Percentiles rank a stretch among this genome's conserved stretches.
Conservation (phyloP, 2,888 invertebrate genomes). For the Tachystola acroxantha region DNA sequence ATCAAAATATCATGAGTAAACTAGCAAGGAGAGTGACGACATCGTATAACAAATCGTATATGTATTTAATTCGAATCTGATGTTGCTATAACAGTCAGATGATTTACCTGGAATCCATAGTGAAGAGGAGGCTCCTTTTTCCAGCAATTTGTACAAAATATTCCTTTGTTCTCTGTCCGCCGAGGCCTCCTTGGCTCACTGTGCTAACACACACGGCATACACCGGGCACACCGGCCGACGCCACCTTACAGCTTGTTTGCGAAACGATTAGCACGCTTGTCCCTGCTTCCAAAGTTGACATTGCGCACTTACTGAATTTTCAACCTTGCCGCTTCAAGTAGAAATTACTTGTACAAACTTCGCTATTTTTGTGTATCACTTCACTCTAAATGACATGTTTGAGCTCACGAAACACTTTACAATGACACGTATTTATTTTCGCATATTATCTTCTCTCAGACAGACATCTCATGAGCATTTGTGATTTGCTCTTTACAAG, state of each 20-base stretch:
- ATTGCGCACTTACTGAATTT: slow-evolving; percentile 69
- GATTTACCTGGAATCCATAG: slow-evolving; percentile 63
- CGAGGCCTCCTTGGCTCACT: slow-evolving; percentile 46
- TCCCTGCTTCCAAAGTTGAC: slow-evolving; percentile 65
- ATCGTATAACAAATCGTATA: too few relatives aligned
- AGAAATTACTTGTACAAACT: slow-evolving; percentile 55
- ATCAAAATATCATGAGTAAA: too few relatives aligned
- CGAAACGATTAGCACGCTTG: slow-evolving; percentile 64
- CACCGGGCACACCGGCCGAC: slow-evolving; percentile 46
- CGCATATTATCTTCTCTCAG: slow-evolving; percentile 14
- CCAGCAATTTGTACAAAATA: slow-evolving; percentile 27
- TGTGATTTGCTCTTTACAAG: slow-evolving; percentile 8
- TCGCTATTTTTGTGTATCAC: slow-evolving; percentile 37
- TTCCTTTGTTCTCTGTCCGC: slow-evolving; percentile 50
- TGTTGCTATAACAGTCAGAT: too few relatives aligned
- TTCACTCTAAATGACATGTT: slow-evolving; percentile 33
- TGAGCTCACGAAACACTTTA: slow-evolving; percentile 25
- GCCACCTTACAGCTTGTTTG: slow-evolving; percentile 62
- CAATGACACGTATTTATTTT: slow-evolving; percentile 21
- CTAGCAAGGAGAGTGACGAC: too few relatives aligned
- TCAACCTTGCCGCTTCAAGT: slow-evolving; percentile 50
- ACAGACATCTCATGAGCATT: slow-evolving; percentile 18
- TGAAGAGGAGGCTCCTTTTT: slow-evolving; percentile 28
- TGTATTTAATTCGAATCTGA: too few relatives aligned
- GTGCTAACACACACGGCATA: slow-evolving; percentile 58